These are phyloP conservation scores for Conistra vaccinii DNA, from an alignment of 2,888 invertebrate genomes.

Conservation along the genomic window DNA sequence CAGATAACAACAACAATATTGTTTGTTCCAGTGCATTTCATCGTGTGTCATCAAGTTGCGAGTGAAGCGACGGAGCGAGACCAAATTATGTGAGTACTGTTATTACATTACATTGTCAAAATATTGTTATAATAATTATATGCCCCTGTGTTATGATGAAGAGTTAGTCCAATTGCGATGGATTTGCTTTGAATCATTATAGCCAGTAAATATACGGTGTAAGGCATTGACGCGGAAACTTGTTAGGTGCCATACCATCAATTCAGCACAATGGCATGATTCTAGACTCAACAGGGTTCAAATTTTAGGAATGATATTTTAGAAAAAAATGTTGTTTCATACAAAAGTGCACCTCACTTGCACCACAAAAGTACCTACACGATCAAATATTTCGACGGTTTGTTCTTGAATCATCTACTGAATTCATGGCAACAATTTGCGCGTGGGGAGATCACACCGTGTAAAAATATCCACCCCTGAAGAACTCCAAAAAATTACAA, in stretches of 20 bases:
- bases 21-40: constrained; percentile 96
- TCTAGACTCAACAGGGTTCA: background rate
- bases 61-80: constrained; percentile 96
- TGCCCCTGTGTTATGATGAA: background rate
- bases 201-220: background rate
- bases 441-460: too few relatives aligned
- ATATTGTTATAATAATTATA: background rate
- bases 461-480: too few relatives aligned
- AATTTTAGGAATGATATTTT: background rate
- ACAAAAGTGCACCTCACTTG: too few relatives aligned
- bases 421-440: too few relatives aligned
- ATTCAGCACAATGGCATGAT: background rate
- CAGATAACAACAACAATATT: constrained; percentile 12
- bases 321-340: background rate
- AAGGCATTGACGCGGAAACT: too few relatives aligned
- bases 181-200: background rate
- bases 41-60: constrained; percentile 98
- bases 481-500: background rate
- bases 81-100: constrained; percentile 94
- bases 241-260: background rate
- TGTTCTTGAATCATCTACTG: too few relatives aligned
- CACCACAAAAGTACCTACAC: too few relatives aligned
- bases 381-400: too few relatives aligned
- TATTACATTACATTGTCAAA: background rate
- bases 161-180: background rate